Evolutionary conservation across 1,140 invertebrate genomes (phyloP).

Genomic region (Drosophila jambulina): DNA sequence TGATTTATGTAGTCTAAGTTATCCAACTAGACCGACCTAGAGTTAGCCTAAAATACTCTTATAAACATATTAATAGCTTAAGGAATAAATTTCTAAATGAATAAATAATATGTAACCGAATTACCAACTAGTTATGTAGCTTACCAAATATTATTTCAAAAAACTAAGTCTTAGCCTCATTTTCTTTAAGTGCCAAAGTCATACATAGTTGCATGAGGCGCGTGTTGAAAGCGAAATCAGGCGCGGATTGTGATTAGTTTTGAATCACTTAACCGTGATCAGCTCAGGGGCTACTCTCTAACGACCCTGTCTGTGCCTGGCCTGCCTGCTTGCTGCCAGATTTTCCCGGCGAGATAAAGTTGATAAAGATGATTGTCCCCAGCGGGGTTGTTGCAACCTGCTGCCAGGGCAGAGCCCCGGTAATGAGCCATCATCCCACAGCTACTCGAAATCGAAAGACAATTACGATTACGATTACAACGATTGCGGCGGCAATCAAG

Average conservation of each 20-base stretch:
- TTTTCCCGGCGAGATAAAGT: constrained; percentile 54
- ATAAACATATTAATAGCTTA: too few species aligned
- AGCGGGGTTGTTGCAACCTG: constrained; percentile 62
- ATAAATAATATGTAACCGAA: too few species aligned
- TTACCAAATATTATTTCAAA: too few species aligned
- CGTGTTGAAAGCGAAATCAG: constrained; percentile 76
- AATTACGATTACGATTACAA: constrained; percentile 28
- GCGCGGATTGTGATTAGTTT: constrained; percentile 49
- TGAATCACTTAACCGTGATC: constrained; percentile 56
- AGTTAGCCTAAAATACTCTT: too few species aligned
- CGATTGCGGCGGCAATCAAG: constrained; percentile 30
- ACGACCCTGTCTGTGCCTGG: constrained; percentile 63
- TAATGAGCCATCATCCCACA: constrained; percentile 47
- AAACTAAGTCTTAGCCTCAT: too few species aligned
- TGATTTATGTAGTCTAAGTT: too few species aligned
- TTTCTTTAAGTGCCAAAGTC: neutral
- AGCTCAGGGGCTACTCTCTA: constrained; percentile 61
- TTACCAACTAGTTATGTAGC: neutral
- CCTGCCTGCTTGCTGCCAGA: constrained; percentile 19
- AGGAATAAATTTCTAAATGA: too few species aligned
- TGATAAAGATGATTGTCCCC: constrained; percentile 41
- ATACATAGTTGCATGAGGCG: constrained; percentile 60
- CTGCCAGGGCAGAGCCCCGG: constrained; percentile 21
- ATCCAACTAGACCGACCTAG: too few species aligned
- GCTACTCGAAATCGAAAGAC: constrained; percentile 51